Evolutionary conservation across 2,888 invertebrate species (phyloP), one percentile per base, ranked within the genome.

Genomic region (Camponotus fellah): DNA sequence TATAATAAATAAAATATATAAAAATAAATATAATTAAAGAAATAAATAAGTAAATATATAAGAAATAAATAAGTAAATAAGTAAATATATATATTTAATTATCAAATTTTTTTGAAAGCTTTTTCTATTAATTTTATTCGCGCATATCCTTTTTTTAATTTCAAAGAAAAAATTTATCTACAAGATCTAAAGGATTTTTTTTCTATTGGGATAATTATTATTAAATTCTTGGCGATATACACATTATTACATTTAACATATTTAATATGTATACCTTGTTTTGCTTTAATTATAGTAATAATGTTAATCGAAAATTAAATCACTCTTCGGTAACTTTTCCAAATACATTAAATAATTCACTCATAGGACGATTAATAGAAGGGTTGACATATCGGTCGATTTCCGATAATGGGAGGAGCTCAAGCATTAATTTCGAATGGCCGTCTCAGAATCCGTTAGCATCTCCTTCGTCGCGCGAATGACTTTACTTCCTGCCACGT

Each of bases 401-500:
- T 79, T 82, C 81, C 82, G 84, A 74, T 82, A 84, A 84, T 75
- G 68, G 17, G 34, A 81, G 21, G 65, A 72, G 72, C 74, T 84
- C 81, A 68, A 74, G 81, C 81, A 66, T 82, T 82, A 84, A 84
- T 84, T 82, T 60, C 53, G 68, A 82, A 84, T 82, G 82, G 58
- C 74, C 68, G 68, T 68, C 68, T 56, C 56, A 49, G 49, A 21
- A 62, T 84, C 81, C 81, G 74, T 84, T 84, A 84, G 58, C 60
- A 84, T 74, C 74, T 72, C 62, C 62, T 82, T 82, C 74, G 68
- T 82, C 68, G 40, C 74, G 49, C 65, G 53, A 74, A 14, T 72
- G 43, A 56, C 69, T 69, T 76, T 21, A 68, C 82, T 84, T 84
- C 82, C 82, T 76, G 71, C 71, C 84, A 86, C 83, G 85, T 83